phyloP scores from a whole-genome alignment of 2,888 invertebrate species.

The Drosophila hawaiiensis region DNA sequence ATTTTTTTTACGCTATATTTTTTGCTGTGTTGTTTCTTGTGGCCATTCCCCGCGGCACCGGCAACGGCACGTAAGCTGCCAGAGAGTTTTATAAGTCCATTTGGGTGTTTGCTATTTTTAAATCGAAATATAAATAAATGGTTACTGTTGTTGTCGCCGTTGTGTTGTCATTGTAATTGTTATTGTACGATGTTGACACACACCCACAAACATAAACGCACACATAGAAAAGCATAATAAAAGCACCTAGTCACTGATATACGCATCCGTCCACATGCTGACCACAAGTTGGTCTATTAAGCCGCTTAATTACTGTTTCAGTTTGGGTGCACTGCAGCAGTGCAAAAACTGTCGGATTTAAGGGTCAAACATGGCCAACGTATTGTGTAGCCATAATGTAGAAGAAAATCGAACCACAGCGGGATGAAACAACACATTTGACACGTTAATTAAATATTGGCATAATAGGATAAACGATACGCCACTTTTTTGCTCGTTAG shows the following conservation, averaged over 20 bases:
- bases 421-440: constrained; percentile 53
- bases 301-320: constrained; percentile 81
- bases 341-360: constrained; percentile 77
- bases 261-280: constrained; percentile 26
- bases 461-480: constrained; percentile 72
- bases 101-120: constrained; percentile 73
- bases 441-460: constrained; percentile 76
- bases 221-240: not conserved
- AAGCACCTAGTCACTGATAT: constrained; percentile 5
- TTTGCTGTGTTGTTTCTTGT: constrained; percentile 1
- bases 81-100: constrained; percentile 76
- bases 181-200: constrained; percentile 39
- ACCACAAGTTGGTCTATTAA: constrained; percentile 78
- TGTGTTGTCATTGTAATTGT: constrained; percentile 31
- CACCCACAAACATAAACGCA: constrained; percentile 14
- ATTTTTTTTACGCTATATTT: constrained; percentile 17
- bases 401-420: constrained; percentile 59
- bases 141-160: constrained; percentile 16
- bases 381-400: constrained; percentile 67
- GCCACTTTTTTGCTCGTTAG: constrained; percentile 61
- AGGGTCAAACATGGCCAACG: constrained; percentile 42
- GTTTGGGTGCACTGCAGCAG: constrained; percentile 64
- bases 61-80: constrained; percentile 62
- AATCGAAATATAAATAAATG: constrained; percentile 77
- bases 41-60: constrained; percentile 26